These are phyloP conservation scores for Andrena cerasifolii DNA, from an alignment of 1,140 invertebrate species.

Conservation along the genomic window DNA sequence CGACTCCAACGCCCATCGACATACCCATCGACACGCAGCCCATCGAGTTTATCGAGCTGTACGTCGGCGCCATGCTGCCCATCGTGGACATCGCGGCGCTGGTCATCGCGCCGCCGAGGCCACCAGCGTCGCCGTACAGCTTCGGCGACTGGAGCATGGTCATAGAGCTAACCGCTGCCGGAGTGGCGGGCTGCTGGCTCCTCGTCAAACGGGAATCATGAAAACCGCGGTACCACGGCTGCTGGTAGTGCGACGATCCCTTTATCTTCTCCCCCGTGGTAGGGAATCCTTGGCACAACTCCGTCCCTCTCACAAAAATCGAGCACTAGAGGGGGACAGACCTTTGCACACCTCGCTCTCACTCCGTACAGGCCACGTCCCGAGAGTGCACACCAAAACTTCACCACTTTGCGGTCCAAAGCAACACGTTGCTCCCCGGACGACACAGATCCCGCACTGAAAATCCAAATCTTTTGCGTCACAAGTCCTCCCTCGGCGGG, in stretches of 20 bases:
- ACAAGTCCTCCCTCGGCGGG: too few relatives aligned
- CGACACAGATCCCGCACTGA: background rate
- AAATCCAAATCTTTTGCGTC: too few relatives aligned
- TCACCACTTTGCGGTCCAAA: too few relatives aligned
- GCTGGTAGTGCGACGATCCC: conserved; percentile 60
- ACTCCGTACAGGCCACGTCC: too few relatives aligned
- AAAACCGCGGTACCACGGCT: conserved; percentile 67
- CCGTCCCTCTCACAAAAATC: too few relatives aligned
- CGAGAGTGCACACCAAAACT: too few relatives aligned
- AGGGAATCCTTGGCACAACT: background rate
- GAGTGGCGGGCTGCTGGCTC: conserved; percentile 62
- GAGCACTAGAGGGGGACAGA: too few relatives aligned
- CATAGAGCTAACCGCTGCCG: conserved; percentile 74
- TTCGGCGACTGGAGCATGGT: conserved; percentile 83
- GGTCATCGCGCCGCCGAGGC: conserved; percentile 80
- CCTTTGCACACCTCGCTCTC: too few relatives aligned
- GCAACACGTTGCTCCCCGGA: background rate
- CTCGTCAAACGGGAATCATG: conserved; percentile 70
- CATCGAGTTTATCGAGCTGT: conserved; percentile 90
- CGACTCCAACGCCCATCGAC: conserved; percentile 85
- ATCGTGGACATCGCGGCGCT: conserved; percentile 82
- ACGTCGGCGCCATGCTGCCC: conserved; percentile 87
- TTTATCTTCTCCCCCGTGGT: conserved; percentile 54
- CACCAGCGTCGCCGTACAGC: conserved; percentile 82
- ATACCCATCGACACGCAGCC: conserved; percentile 87